Evolutionary conservation across 2,888 invertebrate species (phyloP), one percentile per base, ranked within the genome.

Genomic region (Agonum fuliginosum): DNA sequence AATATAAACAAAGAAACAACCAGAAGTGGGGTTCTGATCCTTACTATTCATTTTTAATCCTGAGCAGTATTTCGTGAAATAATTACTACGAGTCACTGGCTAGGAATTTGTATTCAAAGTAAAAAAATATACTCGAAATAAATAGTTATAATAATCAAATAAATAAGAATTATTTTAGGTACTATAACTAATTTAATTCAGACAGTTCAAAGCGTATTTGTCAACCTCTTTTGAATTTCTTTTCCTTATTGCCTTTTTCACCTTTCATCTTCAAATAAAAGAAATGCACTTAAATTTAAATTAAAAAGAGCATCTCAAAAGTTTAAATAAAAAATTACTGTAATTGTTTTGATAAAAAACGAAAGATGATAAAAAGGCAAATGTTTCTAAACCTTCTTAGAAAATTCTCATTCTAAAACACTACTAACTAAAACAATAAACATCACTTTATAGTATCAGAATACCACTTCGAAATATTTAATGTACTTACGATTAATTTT

Each of bases 1-100:
- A 75, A 75, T 75, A 75, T 75, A 75, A 75, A 75, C 75, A 75
- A 75, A 75, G 67, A 67, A 75, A 48, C 24, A 75, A 75, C 67
- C 65, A 67, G 70, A 67, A 75, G 67, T 67, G 48, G 48, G 19
- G 65, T 67, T 67, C 67, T 67, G 67, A 67, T 75, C 46, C 48
- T 67, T 48, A 19, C 14, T 30, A 34, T 74, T n/a, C n/a, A n/a
- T n/a, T n/a, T n/a, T 73, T 67, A 46, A 67, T 75, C 74, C 74
- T 74, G 74, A 74, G 74, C 74, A 74, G n/a, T 46, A 74, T 74
- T 74, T 74, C n/a, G 34, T 48, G 17, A 48, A 17, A 48, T 17
- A 48, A 48, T 10, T 17, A 48, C 14, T 48, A 48, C 48, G 17
- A 48, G 12, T 48, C 62, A 62, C 30, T 30, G 62, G 62, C 37